Evolutionary conservation across 2,888 invertebrate genomes (phyloP), one percentile per base, ranked within the genome.

Genomic region (Thereva nobilitata): DNA sequence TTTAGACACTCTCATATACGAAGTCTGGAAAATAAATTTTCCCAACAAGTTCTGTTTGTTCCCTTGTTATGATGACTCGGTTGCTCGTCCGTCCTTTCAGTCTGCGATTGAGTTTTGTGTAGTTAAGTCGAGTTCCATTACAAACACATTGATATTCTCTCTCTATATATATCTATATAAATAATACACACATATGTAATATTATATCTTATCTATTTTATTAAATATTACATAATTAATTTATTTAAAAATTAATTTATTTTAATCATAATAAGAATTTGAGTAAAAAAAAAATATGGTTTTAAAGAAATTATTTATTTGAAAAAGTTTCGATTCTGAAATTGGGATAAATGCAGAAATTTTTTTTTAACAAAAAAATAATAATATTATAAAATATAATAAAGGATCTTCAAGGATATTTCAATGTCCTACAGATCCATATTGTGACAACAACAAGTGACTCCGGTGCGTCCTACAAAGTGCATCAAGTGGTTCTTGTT

Each of bases 31-130:
- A 67, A 56, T 63, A 42, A 64, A 67, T 68, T 67, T 69, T 67
- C 66, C 61, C 65, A 69, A 66, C 67, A 69, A 67, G 64, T 67
- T 69, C 66, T 70, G 67, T 72, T 69, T 64, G 67, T 68, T 73
- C 72, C 73, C 61, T 69, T 69, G 65, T 67, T 72, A 66, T 72
- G 64, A 69, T 67, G 56, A 67, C 56, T 67, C 64, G 70, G 66
- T 67, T 59, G 71, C 69, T 66, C 35, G 75, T 76, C 77, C 78
- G 76, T 79, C 78, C 78, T 79, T 80, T 78, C 79, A 80, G 80
- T 80, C 80, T 79, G 77, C 78, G 77, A 78, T 79, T 80, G 80
- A 79, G 78, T 80, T 80, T 79, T 80, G 80, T 80, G 80, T 80
- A 79, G 80, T 79, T 79, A 80, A 80, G 61, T 50, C 59, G 66